A percentile compares a stretch with the other conserved stretches of the same genome.
Conservation (phyloP, 2,888 invertebrate genomes). For the Kryphioiulus occultus region DNA sequence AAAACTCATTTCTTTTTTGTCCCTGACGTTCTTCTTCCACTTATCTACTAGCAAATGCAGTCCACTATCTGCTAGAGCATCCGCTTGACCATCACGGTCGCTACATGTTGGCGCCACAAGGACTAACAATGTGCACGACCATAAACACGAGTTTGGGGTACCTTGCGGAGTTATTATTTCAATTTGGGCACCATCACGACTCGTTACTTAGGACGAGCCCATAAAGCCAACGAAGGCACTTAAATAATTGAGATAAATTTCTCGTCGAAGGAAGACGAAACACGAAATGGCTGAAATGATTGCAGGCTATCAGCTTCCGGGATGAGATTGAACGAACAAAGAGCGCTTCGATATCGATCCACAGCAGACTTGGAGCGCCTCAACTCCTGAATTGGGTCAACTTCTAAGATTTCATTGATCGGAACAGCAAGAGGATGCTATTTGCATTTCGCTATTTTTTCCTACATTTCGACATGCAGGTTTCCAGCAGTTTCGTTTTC, state of each 20-base stretch:
- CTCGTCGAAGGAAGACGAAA: not conserved
- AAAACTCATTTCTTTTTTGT: no score
- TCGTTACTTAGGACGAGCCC: not conserved
- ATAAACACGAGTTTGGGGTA: not conserved
- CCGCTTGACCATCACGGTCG: not conserved
- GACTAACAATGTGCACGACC: not conserved
- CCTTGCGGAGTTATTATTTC: not conserved
- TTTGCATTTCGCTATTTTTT: conserved; percentile 7
- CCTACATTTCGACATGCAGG: not conserved
- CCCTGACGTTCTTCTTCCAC: not conserved
- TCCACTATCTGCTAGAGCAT: not conserved
- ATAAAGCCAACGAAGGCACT: not conserved
- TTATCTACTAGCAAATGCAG: not conserved
- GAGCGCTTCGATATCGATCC: conserved; percentile 18
- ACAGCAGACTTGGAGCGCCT: not conserved
- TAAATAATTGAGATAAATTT: conserved; percentile 32
- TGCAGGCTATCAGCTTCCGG: conserved; percentile 16
- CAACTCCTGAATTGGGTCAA: not conserved
- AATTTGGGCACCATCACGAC: conserved; percentile 3
- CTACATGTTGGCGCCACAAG: not conserved
- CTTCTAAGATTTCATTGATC: conserved; percentile 14
- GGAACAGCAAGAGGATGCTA: not conserved
- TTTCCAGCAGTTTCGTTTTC: not conserved
- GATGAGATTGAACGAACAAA: conserved; percentile 26
- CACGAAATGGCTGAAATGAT: conserved; percentile 20